Evolutionary conservation across 2,888 invertebrate genomes (phyloP).

Genomic region (Drosophila meridionalis): DNA sequence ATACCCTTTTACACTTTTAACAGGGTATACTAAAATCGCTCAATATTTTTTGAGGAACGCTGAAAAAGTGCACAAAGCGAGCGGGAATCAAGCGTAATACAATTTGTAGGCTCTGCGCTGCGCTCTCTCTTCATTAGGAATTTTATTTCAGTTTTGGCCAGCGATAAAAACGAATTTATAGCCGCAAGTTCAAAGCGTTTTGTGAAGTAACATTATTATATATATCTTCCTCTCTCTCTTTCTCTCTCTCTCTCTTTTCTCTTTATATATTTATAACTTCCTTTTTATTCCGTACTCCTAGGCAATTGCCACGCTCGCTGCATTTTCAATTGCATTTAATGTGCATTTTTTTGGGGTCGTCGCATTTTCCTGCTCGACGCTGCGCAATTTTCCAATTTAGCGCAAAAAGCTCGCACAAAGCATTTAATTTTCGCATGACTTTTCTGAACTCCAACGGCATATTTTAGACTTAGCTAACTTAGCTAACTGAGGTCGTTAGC

Average conservation of each 20-base stretch:
- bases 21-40: slow-evolving; percentile 19
- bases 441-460: slow-evolving; percentile 45
- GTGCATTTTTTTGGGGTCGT: slow-evolving; percentile 12
- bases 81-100: slow-evolving; percentile 36
- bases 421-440: slow-evolving; percentile 66
- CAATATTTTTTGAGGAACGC: slow-evolving; percentile 36
- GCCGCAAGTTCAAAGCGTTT: slow-evolving; percentile 74
- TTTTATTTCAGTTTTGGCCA: slow-evolving; percentile 38
- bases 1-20: background rate
- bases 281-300: slow-evolving; percentile 10
- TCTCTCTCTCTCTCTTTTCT: background rate
- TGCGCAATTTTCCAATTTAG: slow-evolving; percentile 37
- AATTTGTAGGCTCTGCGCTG: slow-evolving; percentile 63
- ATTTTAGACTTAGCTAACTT: slow-evolving; percentile 29
- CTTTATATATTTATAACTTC: background rate
- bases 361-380: slow-evolving; percentile 3
- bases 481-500: background rate
- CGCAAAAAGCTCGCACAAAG: slow-evolving; percentile 24
- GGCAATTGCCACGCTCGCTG: slow-evolving; percentile 53
- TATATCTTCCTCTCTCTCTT: background rate
- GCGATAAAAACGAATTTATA: slow-evolving; percentile 66
- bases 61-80: slow-evolving; percentile 5
- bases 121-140: slow-evolving; percentile 61
- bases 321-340: slow-evolving; percentile 77
- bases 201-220: slow-evolving; percentile 41